Percentiles rank a stretch among this genome's conserved stretches.
These are phyloP conservation scores for Nestor notabilis DNA, from an alignment of 2,113 vertebrate species.

Conservation along the genomic window DNA sequence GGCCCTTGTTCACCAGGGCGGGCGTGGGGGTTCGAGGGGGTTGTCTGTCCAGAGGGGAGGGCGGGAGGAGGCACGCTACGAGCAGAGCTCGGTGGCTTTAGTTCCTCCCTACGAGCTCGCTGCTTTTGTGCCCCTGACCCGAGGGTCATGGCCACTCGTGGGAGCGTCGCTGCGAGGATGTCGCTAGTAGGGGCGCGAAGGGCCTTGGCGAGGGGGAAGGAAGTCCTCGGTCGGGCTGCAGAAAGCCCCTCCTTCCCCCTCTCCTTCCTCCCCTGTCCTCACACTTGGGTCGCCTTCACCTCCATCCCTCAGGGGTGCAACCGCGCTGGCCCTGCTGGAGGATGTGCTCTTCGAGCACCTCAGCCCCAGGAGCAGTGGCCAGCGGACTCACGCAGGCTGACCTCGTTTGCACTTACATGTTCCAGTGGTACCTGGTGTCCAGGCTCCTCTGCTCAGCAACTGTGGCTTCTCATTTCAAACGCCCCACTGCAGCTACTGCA, in stretches of 20 bases:
- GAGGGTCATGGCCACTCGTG: neutral
- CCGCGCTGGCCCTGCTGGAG: neutral
- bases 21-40: neutral
- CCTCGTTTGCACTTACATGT: fast-evolving
- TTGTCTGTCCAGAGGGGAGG: neutral
- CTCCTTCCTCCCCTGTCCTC: no score
- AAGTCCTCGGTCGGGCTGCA: neutral
- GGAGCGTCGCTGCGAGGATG: neutral
- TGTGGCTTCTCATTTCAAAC: fast-evolving
- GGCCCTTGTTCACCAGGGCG: neutral
- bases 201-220: neutral
- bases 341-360: neutral
- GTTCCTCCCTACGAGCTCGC: neutral
- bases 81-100: neutral
- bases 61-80: neutral
- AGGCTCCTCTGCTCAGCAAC: fast-evolving
- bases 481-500: fast-evolving
- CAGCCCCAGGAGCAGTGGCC: neutral
- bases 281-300: neutral
- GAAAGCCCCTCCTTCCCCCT: neutral
- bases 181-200: neutral
- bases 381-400: neutral
- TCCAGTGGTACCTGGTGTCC: neutral
- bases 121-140: neutral
- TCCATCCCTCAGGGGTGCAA: neutral